Evolutionary conservation across 1,140 invertebrate genomes (phyloP), one percentile per base, ranked within the genome.

Genomic region (Bombus soroeensis): DNA sequence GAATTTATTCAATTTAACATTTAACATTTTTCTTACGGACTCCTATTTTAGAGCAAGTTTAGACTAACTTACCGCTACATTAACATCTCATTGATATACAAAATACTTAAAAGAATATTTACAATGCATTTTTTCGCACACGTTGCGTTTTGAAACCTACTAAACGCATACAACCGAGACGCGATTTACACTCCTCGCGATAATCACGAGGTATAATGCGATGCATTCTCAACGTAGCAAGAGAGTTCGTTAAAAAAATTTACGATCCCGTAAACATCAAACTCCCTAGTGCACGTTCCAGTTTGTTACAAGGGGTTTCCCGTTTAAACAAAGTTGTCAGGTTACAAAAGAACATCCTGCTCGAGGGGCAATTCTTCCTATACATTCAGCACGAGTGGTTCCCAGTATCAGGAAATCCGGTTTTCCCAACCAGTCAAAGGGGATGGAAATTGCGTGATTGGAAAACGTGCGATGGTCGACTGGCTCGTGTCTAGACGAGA

Each of bases 381-480:
- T 47, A 37, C 68, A 41, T 59, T 86, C 73, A 47, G 68, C 32
- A 12, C 70, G 86, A 86, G 78, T 80, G 91, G 86, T 89, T 90
- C 62, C 32, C 75, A 85, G 79, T 87, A 83, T 84, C 81, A 88
- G 87, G 87, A 91, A 92, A 92, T 92, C 80, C 83, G 88, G 88
- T 91, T 90, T 91, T 89, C 89, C 83, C 86, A 76, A 59, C 43
- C 43, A 53, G 70, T 74, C 75, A 64, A 76, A 74, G 47, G 70
- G 75, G 76, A 90, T 91, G 89, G 87, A 90, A 92, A 91, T 86
- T 90, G 88, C 90, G 91, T 93, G 93, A 94, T 95, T 94, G 94
- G 93, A 94, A 95, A 95, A 94, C 92, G 93, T 92, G 91, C 89
- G 91, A 93, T 91, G 92, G 90, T 93, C 88, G 89, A 86, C 83